phyloP scores from a whole-genome alignment of 2,888 invertebrate species.

The Myathropa florea region DNA sequence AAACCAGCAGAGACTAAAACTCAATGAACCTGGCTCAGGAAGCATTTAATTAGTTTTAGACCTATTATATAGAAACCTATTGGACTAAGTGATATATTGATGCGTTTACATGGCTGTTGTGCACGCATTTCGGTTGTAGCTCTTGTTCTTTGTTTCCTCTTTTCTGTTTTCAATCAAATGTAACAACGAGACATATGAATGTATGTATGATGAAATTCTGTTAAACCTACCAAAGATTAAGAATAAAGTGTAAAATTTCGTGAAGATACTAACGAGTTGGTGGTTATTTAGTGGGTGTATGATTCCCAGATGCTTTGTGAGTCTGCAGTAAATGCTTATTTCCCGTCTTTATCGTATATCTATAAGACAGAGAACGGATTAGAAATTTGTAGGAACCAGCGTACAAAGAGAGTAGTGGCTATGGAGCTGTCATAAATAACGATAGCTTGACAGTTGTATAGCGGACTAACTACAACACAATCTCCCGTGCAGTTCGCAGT shows the following conservation, averaged over 20 bases:
- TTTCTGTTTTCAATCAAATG: slow-evolving; percentile 9
- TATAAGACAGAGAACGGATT: no score
- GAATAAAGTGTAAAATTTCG: slow-evolving; percentile 3
- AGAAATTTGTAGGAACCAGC: no score
- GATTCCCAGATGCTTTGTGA: no score
- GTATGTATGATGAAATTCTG: slow-evolving; percentile 15
- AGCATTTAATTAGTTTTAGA: slow-evolving; percentile 47
- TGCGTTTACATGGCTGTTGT: slow-evolving; percentile 8
- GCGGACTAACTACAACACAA: no score
- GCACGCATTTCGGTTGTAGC: slow-evolving; percentile 22
- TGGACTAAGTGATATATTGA: slow-evolving; percentile 33
- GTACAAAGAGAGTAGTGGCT: no score
- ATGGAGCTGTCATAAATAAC: no score
- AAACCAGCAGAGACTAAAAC: slow-evolving; percentile 5
- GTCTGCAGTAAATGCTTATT: no score
- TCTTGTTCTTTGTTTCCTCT: slow-evolving; percentile 13
- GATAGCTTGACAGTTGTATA: no score
- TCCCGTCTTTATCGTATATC: no score
- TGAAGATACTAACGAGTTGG: neutral
- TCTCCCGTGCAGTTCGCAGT: no score
- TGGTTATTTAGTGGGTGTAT: neutral
- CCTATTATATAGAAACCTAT: slow-evolving; percentile 17
- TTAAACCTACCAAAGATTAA: slow-evolving; percentile 61
- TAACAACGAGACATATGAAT: slow-evolving; percentile 54
- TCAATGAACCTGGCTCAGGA: slow-evolving; percentile 56